These are phyloP conservation scores for Drosophila watanabei DNA, from an alignment of 1,140 invertebrate genomes.

Conservation along the genomic window DNA sequence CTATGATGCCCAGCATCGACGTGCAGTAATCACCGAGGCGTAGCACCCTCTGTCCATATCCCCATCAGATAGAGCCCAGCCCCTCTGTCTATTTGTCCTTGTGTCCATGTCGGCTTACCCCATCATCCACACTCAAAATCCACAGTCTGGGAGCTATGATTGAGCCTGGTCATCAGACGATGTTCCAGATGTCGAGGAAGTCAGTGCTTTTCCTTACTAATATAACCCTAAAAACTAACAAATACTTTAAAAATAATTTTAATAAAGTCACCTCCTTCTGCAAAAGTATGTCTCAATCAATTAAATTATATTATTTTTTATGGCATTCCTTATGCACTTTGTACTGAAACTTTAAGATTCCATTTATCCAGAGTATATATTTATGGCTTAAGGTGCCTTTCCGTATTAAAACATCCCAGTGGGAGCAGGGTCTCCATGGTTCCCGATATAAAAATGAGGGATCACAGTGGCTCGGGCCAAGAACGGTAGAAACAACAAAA, in stretches of 20 bases:
- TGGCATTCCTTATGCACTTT: neutral
- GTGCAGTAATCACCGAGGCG: conserved; percentile 7
- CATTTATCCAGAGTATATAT: neutral
- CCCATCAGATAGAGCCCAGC: neutral
- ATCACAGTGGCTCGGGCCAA: conserved; percentile 42
- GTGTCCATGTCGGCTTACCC: neutral
- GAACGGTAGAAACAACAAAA: conserved; percentile 15
- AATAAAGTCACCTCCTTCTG: too few species aligned
- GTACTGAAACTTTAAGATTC: neutral
- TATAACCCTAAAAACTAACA: neutral
- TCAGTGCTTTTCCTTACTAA: neutral
- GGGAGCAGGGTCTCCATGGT: conserved; percentile 16
- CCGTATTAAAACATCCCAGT: conserved; percentile 22
- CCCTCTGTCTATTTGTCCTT: neutral
- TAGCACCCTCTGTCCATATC: neutral
- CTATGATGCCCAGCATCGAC: conserved; percentile 9
- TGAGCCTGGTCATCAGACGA: neutral
- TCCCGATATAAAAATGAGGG: conserved; percentile 57
- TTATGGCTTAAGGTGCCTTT: neutral
- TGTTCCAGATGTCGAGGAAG: neutral
- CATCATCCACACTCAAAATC: neutral
- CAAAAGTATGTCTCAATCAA: neutral
- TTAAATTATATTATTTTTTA: neutral
- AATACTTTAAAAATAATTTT: neutral
- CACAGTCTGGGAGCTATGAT: neutral